These are phyloP conservation scores for Acipenser ruthenus DNA, from an alignment of 2,797 vertebrate species.

Conservation along the genomic window DNA sequence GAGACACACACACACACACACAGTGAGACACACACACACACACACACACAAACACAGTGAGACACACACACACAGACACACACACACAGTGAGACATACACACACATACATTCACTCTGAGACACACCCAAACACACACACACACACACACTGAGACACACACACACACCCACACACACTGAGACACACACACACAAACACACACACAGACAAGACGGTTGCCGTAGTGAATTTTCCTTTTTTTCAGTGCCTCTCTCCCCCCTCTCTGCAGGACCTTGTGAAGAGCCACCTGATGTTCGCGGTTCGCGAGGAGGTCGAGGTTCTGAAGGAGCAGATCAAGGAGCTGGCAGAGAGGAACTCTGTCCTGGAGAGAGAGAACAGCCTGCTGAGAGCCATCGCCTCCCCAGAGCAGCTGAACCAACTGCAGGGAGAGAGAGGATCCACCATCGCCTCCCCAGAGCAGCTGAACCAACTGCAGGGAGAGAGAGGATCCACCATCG, in stretches of 20 bases:
- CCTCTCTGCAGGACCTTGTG: conserved; percentile 69
- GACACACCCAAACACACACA: background rate
- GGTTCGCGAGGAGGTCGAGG: conserved; percentile 71
- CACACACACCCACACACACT: background rate
- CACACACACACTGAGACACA: background rate
- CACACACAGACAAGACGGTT: too few species aligned
- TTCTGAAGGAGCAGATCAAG: conserved; percentile 68
- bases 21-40: too few species aligned
- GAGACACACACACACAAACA: too few species aligned
- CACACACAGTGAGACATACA: background rate
- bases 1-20: too few species aligned
- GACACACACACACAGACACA: background rate
- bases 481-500: background rate
- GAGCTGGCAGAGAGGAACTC: conserved; percentile 68
- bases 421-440: conserved; percentile 30
- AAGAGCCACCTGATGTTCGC: conserved; percentile 60
- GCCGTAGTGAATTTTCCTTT: too few species aligned
- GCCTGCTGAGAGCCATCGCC: conserved; percentile 58
- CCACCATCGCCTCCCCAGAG: background rate
- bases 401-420: conserved; percentile 39
- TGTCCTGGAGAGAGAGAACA: conserved; percentile 68
- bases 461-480: background rate
- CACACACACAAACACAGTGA: too few species aligned
- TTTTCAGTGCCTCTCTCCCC: too few species aligned
- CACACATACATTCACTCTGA: background rate